A percentile compares a stretch with the other conserved stretches of the same genome.
Evolutionary conservation across 2,113 vertebrate genomes (phyloP).

Genomic region (Fulmarus glacialis): DNA sequence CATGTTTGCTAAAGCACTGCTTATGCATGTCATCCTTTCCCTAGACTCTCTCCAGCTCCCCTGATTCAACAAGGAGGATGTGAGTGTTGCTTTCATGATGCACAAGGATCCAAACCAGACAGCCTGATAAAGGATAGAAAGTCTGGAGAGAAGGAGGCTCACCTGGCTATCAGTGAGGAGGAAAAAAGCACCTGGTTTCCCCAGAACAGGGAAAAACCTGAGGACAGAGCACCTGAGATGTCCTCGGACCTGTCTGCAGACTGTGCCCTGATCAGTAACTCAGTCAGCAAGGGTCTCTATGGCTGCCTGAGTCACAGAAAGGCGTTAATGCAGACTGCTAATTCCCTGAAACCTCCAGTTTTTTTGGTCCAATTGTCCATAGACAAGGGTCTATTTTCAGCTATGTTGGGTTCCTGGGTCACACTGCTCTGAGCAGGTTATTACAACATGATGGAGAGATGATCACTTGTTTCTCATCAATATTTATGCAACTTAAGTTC

Average conservation of each 20-base stretch:
- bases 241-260: not conserved
- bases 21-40: not conserved
- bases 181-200: not conserved
- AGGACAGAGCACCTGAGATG: not conserved
- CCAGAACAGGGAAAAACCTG: not conserved
- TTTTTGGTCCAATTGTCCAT: not conserved
- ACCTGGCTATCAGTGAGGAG: not conserved
- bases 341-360: not conserved
- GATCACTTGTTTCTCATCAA: not conserved
- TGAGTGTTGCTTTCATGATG: not conserved
- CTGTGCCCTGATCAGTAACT: not conserved
- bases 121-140: not conserved
- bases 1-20: not conserved
- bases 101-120: not conserved
- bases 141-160: not conserved
- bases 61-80: not conserved
- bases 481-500: not conserved
- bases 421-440: not conserved
- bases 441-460: not conserved
- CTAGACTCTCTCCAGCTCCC: not conserved
- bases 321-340: accelerated
- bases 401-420: not conserved
- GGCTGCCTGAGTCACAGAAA: not conserved
- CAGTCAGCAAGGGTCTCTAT: not conserved
- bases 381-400: not conserved